A percentile compares a stretch with the other conserved stretches of the same genome.
phyloP scores from a whole-genome alignment of 2,113 vertebrate species.

The Scomber scombrus region DNA sequence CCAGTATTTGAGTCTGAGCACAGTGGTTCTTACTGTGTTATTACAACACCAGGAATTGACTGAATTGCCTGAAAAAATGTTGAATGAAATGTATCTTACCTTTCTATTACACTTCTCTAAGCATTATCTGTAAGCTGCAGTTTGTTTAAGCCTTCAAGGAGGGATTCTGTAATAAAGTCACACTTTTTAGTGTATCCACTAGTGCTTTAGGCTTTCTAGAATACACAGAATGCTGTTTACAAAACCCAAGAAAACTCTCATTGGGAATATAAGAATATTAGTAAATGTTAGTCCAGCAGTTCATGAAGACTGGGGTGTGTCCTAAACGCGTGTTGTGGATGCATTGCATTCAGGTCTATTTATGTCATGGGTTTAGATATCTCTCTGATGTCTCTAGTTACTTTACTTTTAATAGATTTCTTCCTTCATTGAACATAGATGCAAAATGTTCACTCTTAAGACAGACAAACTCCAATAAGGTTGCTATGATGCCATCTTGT shows the following conservation, averaged over 20 bases:
- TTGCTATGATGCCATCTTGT: background rate
- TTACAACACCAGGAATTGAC: background rate
- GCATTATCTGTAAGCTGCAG: background rate
- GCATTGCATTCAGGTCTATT: slow-evolving; percentile 65
- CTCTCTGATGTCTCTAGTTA: background rate
- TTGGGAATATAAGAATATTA: slow-evolving; percentile 15
- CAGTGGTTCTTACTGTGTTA: background rate
- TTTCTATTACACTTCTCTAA: background rate
- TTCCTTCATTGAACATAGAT: background rate
- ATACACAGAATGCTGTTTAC: background rate
- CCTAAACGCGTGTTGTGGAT: slow-evolving; percentile 54
- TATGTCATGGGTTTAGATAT: slow-evolving; percentile 32
- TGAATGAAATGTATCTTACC: background rate
- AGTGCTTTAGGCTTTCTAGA: slow-evolving; percentile 4
- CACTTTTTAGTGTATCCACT: background rate
- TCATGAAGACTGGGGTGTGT: slow-evolving; percentile 56
- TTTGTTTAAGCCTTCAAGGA: background rate
- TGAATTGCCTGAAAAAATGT: background rate
- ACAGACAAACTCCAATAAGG: background rate
- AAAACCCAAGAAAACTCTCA: slow-evolving; percentile 1
- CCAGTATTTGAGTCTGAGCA: slow-evolving; percentile 11
- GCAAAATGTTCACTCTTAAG: background rate
- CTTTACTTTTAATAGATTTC: background rate
- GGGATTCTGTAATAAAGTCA: background rate
- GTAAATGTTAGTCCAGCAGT: slow-evolving; percentile 5